Conservation (phyloP, 2,113 vertebrate species). For the Crotalus viridis region DNA sequence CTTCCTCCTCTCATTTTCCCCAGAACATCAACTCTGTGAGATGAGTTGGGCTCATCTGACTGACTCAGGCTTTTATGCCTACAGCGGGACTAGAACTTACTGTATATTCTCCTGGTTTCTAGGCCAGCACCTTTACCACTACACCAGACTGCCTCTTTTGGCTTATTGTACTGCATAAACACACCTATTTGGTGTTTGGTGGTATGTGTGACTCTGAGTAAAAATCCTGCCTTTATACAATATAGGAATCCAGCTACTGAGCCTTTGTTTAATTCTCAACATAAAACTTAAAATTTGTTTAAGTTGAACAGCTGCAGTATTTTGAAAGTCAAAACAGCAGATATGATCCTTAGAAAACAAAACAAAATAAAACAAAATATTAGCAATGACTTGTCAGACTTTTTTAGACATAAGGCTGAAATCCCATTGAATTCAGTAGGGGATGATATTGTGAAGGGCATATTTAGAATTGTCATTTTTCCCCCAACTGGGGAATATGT, state of each 20-base stretch:
- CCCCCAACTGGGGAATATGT: background rate
- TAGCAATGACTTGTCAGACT: background rate
- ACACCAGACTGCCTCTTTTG: background rate
- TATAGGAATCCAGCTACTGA: background rate
- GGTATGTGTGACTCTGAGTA: background rate
- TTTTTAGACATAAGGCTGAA: background rate
- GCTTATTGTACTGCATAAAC: background rate
- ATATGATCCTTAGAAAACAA: background rate
- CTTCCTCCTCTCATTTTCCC: background rate
- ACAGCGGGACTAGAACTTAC: background rate
- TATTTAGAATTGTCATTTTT: background rate
- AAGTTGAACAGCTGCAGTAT: rapidly evolving
- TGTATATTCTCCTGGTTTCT: background rate
- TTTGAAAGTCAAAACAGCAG: background rate
- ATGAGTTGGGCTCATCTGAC: background rate
- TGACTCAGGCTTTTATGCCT: background rate
- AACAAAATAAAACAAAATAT: background rate
- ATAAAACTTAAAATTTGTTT: rapidly evolving
- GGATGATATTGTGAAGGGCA: background rate
- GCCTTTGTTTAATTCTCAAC: background rate
- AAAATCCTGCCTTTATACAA: background rate
- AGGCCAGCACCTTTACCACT: background rate
- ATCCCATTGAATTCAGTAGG: background rate
- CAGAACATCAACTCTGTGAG: background rate
- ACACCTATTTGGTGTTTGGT: background rate